These are phyloP conservation scores for Megalopta genalis DNA, from an alignment of 1,140 invertebrate genomes.

Conservation along the genomic window DNA sequence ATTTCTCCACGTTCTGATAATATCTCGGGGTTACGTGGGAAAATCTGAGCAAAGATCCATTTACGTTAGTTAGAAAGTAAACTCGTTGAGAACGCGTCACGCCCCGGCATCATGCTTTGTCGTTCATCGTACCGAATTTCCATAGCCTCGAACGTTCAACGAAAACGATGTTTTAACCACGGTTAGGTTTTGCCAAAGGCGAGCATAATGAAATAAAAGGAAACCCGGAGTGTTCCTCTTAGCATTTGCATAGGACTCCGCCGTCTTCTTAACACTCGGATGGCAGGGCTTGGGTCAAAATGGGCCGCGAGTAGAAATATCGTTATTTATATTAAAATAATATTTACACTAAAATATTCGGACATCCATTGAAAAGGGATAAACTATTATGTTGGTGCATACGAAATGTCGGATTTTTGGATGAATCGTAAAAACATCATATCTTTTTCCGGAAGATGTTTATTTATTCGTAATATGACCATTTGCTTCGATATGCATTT, in stretches of 20 bases:
- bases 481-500: too few relatives aligned
- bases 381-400: too few relatives aligned
- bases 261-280: not conserved
- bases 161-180: conserved; percentile 3
- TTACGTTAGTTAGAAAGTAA: conserved; percentile 27
- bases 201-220: conserved; percentile 4
- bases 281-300: too few relatives aligned
- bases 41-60: conserved; percentile 1
- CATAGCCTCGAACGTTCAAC: not conserved
- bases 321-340: too few relatives aligned
- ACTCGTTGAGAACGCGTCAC: conserved; percentile 16
- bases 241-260: not conserved
- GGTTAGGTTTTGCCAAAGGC: not conserved
- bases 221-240: not conserved
- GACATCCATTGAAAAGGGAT: too few relatives aligned
- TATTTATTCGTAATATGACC: too few relatives aligned
- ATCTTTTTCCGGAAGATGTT: too few relatives aligned
- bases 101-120: conserved; percentile 10
- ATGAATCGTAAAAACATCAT: too few relatives aligned
- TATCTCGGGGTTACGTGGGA: not conserved
- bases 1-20: not conserved
- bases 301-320: too few relatives aligned
- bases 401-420: too few relatives aligned
- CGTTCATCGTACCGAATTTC: conserved; percentile 3
- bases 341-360: too few relatives aligned